Percentiles rank a stretch among this genome's conserved stretches.
Evolutionary conservation across 2,113 vertebrate species (phyloP).

Genomic region (Ovibos moschatus): DNA sequence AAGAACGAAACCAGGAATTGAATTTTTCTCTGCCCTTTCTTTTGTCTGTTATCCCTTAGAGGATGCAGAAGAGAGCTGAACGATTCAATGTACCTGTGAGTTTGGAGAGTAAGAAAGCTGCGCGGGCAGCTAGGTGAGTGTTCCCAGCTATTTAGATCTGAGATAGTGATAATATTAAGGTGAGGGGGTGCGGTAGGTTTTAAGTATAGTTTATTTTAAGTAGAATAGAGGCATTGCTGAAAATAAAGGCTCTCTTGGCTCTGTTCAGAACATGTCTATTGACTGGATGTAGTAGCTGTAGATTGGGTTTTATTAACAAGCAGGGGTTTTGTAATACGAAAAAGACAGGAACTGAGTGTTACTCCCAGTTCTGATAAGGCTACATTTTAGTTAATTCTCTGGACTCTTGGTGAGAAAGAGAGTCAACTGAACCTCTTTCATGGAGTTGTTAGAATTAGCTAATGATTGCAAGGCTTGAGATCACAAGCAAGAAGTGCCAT

Average conservation of each 20-base stretch:
- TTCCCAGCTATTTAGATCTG: neutral
- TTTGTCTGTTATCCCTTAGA: slow-evolving; percentile 75
- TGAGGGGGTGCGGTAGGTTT: neutral
- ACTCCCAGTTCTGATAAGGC: slow-evolving; percentile 12
- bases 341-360: slow-evolving; percentile 19
- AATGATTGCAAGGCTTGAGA: slow-evolving; percentile 74
- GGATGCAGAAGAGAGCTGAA: slow-evolving; percentile 91
- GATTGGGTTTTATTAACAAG: slow-evolving; percentile 66
- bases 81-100: slow-evolving; percentile 91
- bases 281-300: slow-evolving; percentile 34
- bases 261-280: neutral
- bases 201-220: slow-evolving; percentile 15
- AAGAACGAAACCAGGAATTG: slow-evolving; percentile 6
- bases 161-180: neutral
- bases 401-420: slow-evolving; percentile 53
- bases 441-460: slow-evolving; percentile 77
- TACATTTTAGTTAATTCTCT: slow-evolving; percentile 47
- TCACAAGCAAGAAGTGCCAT: slow-evolving; percentile 73
- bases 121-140: slow-evolving; percentile 89
- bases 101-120: slow-evolving; percentile 91
- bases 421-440: slow-evolving; percentile 63
- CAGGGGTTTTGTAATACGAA: slow-evolving; percentile 27
- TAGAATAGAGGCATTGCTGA: neutral
- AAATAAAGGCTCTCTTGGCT: neutral
- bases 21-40: slow-evolving; percentile 12